Conservation (phyloP, 2,113 vertebrate genomes). For the Ceyx margarethae region DNA sequence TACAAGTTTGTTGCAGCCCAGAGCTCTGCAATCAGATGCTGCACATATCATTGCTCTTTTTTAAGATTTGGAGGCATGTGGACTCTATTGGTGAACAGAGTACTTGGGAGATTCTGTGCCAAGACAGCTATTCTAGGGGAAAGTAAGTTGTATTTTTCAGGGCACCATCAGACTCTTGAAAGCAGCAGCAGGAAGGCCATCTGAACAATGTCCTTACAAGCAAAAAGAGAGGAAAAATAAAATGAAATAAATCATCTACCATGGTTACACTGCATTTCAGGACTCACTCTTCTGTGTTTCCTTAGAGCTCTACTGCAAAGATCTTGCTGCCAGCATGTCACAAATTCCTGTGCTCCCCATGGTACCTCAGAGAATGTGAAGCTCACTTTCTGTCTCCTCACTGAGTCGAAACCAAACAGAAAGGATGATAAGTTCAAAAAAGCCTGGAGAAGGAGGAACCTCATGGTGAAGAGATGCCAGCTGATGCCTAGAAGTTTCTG, state of each 20-base stretch:
- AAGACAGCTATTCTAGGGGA: background rate
- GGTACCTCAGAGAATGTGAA: background rate
- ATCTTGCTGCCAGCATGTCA: background rate
- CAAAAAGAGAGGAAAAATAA: background rate
- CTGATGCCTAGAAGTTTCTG: background rate
- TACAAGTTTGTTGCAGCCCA: background rate
- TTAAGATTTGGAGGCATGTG: background rate
- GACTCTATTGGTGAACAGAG: background rate
- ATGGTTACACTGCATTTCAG: background rate
- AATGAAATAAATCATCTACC: background rate
- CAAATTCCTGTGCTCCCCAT: rapidly evolving
- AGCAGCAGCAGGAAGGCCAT: background rate
- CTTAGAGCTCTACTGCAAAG: background rate
- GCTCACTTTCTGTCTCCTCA: background rate
- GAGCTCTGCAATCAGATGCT: background rate
- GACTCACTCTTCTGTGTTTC: background rate
- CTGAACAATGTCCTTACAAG: background rate
- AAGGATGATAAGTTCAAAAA: background rate
- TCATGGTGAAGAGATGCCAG: background rate
- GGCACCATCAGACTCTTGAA: background rate
- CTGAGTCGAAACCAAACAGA: background rate
- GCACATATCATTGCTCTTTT: background rate
- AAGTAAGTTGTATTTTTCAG: background rate
- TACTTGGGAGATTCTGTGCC: background rate
- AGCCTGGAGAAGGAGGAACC: background rate